These are phyloP conservation scores for Macrosoma leucophasiata DNA, from an alignment of 2,888 invertebrate genomes.

Conservation along the genomic window DNA sequence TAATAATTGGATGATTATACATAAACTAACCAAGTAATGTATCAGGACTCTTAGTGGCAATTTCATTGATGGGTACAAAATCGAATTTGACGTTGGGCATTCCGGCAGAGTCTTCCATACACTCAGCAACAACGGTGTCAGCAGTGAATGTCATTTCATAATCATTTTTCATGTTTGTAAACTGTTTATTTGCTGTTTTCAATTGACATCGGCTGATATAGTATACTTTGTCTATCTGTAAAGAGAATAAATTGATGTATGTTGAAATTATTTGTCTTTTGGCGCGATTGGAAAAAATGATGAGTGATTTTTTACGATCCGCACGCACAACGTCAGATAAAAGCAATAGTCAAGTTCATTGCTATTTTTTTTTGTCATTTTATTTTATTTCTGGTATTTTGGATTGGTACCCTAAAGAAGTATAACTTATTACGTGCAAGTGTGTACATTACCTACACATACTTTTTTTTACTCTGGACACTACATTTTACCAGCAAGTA, in stretches of 20 bases:
- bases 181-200: conserved; percentile 97
- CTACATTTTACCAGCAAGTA: no score
- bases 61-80: conserved; percentile 83
- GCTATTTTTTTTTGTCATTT: no score
- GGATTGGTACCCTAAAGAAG: no score
- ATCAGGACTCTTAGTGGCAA: conserved; percentile 81
- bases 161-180: conserved; percentile 88
- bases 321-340: no score
- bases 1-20: no score
- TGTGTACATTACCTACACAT: no score
- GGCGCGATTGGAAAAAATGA: no score
- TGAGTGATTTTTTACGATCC: no score
- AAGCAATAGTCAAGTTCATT: no score
- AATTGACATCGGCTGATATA: conserved; percentile 88
- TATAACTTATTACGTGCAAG: no score
- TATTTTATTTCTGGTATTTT: no score
- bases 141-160: conserved; percentile 94
- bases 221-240: conserved; percentile 87
- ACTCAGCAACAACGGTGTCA: conserved; percentile 80
- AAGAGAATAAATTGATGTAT: conserved; percentile 11
- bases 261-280: conserved; percentile 2
- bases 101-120: conserved; percentile 73
- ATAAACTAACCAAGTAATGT: conserved; percentile 82
- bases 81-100: conserved; percentile 88
- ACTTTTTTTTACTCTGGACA: no score